phyloP scores from a whole-genome alignment of 2,888 invertebrate genomes.

The Osmoderma eremita region DNA sequence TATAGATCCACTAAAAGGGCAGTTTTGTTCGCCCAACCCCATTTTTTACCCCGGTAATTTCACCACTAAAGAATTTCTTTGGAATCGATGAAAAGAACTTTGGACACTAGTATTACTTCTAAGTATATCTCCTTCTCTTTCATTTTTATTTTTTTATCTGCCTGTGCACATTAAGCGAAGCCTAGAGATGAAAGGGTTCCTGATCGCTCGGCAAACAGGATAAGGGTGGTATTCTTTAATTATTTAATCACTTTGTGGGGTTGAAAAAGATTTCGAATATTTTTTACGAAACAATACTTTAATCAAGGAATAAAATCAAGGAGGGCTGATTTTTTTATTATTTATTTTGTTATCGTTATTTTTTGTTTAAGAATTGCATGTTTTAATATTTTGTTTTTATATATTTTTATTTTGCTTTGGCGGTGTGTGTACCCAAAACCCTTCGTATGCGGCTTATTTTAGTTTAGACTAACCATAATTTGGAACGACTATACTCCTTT shows the following conservation, averaged over 20 bases:
- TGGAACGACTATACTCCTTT: not conserved
- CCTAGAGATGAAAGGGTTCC: not conserved
- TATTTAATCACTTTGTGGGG: not conserved
- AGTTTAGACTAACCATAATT: not conserved
- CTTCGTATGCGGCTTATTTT: constrained; percentile 40
- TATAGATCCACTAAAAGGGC: constrained; percentile 48
- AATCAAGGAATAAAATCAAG: constrained; percentile 6
- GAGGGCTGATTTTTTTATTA: constrained; percentile 22
- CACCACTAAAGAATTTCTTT: constrained; percentile 21
- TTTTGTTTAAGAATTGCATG: not conserved
- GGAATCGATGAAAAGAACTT: no score
- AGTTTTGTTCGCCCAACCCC: constrained; percentile 51
- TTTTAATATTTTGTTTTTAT: constrained; percentile 31
- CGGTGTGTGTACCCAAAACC: constrained; percentile 38
- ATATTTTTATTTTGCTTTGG: constrained; percentile 43
- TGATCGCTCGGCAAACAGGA: no score
- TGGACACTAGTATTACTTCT: not conserved
- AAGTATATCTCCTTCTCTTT: not conserved
- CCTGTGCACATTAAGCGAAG: not conserved
- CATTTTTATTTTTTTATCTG: not conserved
- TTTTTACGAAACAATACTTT: not conserved
- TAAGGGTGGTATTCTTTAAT: not conserved
- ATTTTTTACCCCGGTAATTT: constrained; percentile 45
- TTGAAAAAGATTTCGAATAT: not conserved
- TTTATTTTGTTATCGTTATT: constrained; percentile 23